These are phyloP conservation scores for Drosophila percnosoma DNA, from an alignment of 2,888 invertebrate species.

Conservation along the genomic window DNA sequence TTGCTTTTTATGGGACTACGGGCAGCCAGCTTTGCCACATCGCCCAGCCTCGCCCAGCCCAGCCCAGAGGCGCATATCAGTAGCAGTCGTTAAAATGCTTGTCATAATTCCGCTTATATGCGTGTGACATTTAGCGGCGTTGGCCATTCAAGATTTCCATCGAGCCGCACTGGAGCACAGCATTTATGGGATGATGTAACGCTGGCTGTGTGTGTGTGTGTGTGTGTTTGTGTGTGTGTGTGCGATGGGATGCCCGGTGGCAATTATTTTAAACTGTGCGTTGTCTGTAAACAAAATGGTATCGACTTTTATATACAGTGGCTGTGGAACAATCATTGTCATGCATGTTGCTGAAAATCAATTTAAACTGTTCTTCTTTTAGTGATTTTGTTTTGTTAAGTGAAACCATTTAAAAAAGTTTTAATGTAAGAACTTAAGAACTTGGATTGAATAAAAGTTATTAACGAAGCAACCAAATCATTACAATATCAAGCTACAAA, in stretches of 20 bases:
- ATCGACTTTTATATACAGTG: slow-evolving; percentile 38
- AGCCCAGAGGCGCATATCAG: slow-evolving; percentile 46
- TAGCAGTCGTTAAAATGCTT: slow-evolving; percentile 80
- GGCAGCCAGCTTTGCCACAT: slow-evolving; percentile 57
- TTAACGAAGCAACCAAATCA: neutral
- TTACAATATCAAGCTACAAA: neutral
- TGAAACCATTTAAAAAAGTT: neutral
- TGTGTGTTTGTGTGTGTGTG: neutral
- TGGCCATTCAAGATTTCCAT: slow-evolving; percentile 60
- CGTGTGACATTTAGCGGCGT: slow-evolving; percentile 77
- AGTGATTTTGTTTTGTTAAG: neutral
- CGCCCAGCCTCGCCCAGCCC: slow-evolving; percentile 22
- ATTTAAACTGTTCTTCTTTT: neutral
- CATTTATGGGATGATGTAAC: slow-evolving; percentile 35
- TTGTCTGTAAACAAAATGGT: slow-evolving; percentile 50
- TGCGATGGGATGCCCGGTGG: slow-evolving; percentile 35
- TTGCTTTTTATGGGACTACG: slow-evolving; percentile 64
- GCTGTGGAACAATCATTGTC: neutral
- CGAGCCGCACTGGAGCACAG: slow-evolving; percentile 42
- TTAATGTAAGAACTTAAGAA: neutral
- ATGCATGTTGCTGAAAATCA: neutral
- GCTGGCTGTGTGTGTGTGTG: neutral
- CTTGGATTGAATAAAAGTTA: neutral
- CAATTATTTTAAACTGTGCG: slow-evolving; percentile 79
- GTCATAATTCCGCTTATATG: slow-evolving; percentile 80